These are phyloP conservation scores for Drosophila nikananu DNA, from an alignment of 1,140 invertebrate genomes.

Conservation along the genomic window DNA sequence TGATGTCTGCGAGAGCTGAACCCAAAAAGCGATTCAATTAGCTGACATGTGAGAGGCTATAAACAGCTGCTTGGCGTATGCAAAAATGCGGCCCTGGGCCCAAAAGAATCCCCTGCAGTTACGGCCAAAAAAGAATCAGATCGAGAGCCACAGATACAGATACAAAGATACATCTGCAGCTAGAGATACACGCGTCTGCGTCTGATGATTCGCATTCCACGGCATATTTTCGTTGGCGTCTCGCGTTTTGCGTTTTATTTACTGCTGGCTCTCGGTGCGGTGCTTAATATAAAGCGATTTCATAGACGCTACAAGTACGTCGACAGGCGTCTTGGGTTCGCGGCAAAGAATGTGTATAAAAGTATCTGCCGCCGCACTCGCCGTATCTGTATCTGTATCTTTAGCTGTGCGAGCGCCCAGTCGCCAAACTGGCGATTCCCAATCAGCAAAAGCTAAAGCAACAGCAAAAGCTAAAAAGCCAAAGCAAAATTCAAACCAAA, in stretches of 20 bases:
- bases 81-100: slow-evolving; percentile 51
- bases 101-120: slow-evolving; percentile 29
- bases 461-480: slow-evolving; percentile 28
- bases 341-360: slow-evolving; percentile 71
- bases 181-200: slow-evolving; percentile 23
- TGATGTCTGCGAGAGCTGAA: slow-evolving; percentile 56
- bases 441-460: slow-evolving; percentile 57
- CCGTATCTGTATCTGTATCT: slow-evolving; percentile 30
- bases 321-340: slow-evolving; percentile 37
- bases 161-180: slow-evolving; percentile 13
- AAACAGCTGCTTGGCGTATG: slow-evolving; percentile 58
- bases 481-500: slow-evolving; percentile 14
- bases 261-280: slow-evolving; percentile 24
- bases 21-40: slow-evolving; percentile 41
- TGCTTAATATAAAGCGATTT: slow-evolving; percentile 78
- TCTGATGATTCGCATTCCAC: slow-evolving; percentile 59
- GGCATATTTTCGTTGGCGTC: slow-evolving; percentile 79
- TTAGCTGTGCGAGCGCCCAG: slow-evolving; percentile 44
- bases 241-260: slow-evolving; percentile 58
- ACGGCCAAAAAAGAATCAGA: slow-evolving; percentile 3
- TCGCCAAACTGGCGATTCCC: slow-evolving; percentile 83
- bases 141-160: slow-evolving; percentile 19
- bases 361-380: slow-evolving; percentile 50
- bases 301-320: slow-evolving; percentile 66
- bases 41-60: slow-evolving; percentile 42